A percentile compares a stretch with the other conserved stretches of the same genome.
phyloP scores from a whole-genome alignment of 2,888 invertebrate species.

The Coenonympha glycerion region DNA sequence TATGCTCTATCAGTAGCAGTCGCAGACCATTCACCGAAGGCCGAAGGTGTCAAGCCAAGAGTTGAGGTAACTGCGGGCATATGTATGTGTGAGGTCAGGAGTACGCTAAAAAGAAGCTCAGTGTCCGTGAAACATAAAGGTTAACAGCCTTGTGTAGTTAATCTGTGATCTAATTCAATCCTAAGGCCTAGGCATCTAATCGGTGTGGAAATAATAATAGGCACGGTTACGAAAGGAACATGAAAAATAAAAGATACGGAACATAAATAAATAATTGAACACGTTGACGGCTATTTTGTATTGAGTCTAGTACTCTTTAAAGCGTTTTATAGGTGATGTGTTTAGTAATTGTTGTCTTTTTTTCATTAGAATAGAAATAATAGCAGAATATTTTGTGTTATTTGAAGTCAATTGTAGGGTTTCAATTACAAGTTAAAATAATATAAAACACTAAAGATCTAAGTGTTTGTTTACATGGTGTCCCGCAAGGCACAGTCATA shows the following conservation, averaged over 20 bases:
- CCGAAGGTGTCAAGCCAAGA: constrained; percentile 74
- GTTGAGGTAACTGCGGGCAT: constrained; percentile 76
- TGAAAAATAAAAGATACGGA: constrained; percentile 55
- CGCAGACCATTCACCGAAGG: constrained; percentile 62
- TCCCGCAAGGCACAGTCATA: constrained; percentile 48
- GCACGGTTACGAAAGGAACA: constrained; percentile 62
- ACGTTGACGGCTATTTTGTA: constrained; percentile 68
- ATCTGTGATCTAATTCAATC: constrained; percentile 72
- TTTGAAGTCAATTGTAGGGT: constrained; percentile 35
- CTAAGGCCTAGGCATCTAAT: constrained; percentile 75
- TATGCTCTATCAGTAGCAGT: constrained; percentile 46
- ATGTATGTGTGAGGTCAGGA: constrained; percentile 75
- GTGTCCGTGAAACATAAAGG: constrained; percentile 74
- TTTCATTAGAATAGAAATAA: constrained; percentile 7
- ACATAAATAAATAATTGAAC: constrained; percentile 69
- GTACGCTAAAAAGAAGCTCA: constrained; percentile 74
- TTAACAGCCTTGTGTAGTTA: constrained; percentile 73
- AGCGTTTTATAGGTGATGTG: constrained; percentile 68
- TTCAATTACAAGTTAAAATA: constrained; percentile 37
- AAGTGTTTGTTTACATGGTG: constrained; percentile 40
- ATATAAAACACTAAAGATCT: constrained; percentile 26
- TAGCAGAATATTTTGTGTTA: constrained; percentile 31
- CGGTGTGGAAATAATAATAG: constrained; percentile 70
- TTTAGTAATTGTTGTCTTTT: constrained; percentile 44
- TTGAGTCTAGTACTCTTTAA: constrained; percentile 71